Percentiles rank a stretch among this genome's conserved stretches.
Conservation (phyloP, 2,113 vertebrate species). For the Ivindomyrus marchei region DNA sequence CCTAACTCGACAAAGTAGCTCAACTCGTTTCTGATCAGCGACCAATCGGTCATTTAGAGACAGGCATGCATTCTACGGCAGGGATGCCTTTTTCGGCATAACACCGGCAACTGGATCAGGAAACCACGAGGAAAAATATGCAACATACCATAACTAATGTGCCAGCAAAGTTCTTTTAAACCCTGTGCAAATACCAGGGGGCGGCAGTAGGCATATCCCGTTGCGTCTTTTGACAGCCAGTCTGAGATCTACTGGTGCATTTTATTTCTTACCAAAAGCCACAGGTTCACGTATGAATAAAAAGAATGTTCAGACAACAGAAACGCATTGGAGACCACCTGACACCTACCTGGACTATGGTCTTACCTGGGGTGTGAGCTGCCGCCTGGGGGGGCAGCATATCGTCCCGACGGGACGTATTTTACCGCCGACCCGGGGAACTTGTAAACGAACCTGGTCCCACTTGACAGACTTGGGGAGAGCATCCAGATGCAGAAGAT, state of each 20-base stretch:
- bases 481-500: conserved; percentile 48
- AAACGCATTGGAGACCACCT: background rate
- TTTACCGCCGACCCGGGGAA: conserved; percentile 52
- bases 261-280: background rate
- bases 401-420: conserved; percentile 50
- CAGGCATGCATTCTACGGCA: too few species aligned
- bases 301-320: background rate
- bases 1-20: too few species aligned
- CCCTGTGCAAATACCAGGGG: background rate
- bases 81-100: too few species aligned
- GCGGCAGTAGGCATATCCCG: background rate
- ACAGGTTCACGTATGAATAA: background rate
- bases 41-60: too few species aligned
- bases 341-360: background rate
- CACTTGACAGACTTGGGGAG: conserved; percentile 36
- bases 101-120: background rate
- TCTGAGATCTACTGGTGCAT: background rate
- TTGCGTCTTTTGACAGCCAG: background rate
- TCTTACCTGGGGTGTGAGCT: conserved; percentile 51
- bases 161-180: background rate
- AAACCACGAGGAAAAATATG: background rate
- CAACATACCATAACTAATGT: background rate
- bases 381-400: conserved; percentile 45
- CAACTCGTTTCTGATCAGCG: too few species aligned
- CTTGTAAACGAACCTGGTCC: conserved; percentile 58